phyloP scores from a whole-genome alignment of 2,888 invertebrate genomes.

The Andrena minutula region DNA sequence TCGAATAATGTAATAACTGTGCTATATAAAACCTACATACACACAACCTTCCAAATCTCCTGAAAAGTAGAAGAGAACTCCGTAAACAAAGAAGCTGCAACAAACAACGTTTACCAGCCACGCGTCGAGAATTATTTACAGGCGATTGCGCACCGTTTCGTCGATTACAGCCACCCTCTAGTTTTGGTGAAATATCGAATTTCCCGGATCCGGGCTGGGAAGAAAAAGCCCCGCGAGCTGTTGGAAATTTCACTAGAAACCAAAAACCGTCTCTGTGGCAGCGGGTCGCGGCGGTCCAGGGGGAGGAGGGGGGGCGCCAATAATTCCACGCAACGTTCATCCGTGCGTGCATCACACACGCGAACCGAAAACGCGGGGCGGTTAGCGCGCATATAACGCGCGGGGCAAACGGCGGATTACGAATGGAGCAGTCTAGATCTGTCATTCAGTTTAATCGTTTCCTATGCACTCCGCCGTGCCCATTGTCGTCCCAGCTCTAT shows the following conservation, averaged over 20 bases:
- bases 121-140: slow-evolving; percentile 3
- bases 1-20: too few relatives aligned
- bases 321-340: slow-evolving; percentile 18
- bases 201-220: not conserved
- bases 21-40: too few relatives aligned
- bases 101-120: not conserved
- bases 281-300: not conserved
- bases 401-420: slow-evolving; percentile 61
- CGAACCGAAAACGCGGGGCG: slow-evolving; percentile 19
- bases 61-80: too few relatives aligned
- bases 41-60: too few relatives aligned
- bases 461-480: slow-evolving; percentile 84
- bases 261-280: not conserved
- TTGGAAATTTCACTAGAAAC: slow-evolving; percentile 9
- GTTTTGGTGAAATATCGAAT: slow-evolving; percentile 13
- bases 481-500: slow-evolving; percentile 83
- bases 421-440: slow-evolving; percentile 74
- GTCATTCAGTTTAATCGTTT: slow-evolving; percentile 84
- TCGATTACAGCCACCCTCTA: slow-evolving; percentile 5
- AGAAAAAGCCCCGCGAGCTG: not conserved
- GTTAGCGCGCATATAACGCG: slow-evolving; percentile 49
- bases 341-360: slow-evolving; percentile 15
- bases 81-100: too few relatives aligned
- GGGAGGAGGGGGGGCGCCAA: not conserved
- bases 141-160: not conserved